Base-by-base conservation (phyloP, 2,888 invertebrate species). In the Agrochola lychnidis region DNA sequence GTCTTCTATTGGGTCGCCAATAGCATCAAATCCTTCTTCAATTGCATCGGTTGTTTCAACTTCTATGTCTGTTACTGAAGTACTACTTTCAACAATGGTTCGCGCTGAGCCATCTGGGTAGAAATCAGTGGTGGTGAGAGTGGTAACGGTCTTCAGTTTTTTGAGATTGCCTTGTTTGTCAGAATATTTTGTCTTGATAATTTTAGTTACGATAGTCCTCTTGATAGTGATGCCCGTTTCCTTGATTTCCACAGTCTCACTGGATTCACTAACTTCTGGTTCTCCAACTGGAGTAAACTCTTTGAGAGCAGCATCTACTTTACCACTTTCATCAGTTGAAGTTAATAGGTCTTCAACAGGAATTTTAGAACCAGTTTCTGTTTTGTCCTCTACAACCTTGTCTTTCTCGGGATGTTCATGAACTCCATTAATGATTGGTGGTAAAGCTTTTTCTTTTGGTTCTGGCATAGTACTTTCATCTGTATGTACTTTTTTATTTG, bases 101-200 rank as follows among this genome's bases (percentile, higher is more conserved):
- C 72, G 75, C 7, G 81, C 93, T 88, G 92, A 89, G 3, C 90
- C 90, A 88, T 96, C 95, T 66, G 95, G 96, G 81, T 94, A 95
- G 68, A 89, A 88, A 81, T 96, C 96, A 10, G 93, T 93, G 3
- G 94, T 96, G 12, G 94, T 94, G 3, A 94, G 82, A 42, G 91
- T 94, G 9, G 92, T 94, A 1, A 94, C 88, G 5, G 90, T 94
- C 87, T 95, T 95, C 1, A 94, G 69, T 90, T 95, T 96, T 77
- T 79, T 89, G 10, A 89, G 57, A 36, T 85, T 73, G 25, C 92
- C 93, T 25, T 89, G 78, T 56, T 66, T 81, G 81, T 96, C 92
- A 25, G 89, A 84, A 81, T 94, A 95, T 73, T 91, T 93, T 0
- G 90, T 93, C 89, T 93, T 95, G 4, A 91, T 83, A 40, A 91